Base-by-base conservation (phyloP, 2,113 vertebrate species). In the Pomatorhinus ruficollis region DNA sequence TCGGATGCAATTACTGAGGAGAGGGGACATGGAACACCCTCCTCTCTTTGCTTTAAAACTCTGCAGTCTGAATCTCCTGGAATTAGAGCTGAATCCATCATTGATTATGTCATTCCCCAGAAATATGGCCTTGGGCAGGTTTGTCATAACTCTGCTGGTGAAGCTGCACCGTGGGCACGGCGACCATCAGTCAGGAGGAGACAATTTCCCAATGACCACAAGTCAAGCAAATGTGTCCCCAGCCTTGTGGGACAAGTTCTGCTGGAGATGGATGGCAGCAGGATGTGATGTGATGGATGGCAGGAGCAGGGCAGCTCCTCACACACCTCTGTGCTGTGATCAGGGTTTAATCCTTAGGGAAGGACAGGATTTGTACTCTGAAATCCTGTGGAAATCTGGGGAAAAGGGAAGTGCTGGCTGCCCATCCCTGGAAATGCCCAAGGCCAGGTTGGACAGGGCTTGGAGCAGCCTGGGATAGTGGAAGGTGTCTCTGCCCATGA, bases 391-490 rank as follows among this genome's bases (percentile, higher is more conserved):
- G 56, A 66, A 74, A 63, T 10, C 2, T 0, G 27, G 39, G 54
- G 20, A 25, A 52, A 25, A 37, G 71, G 52, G 83, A 18, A 31
- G 5, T 3, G 42, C 20, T 57, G 82, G 19, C 20, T 79, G 75
- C 7, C 30, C 75, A 35, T 14, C 30, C 85, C 13, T 79, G 49
- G 49, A 0, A 40, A 17, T 56, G 75, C 0, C 50, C 42, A 2
- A 33, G 25, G 27, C 15, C 18, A 3, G 59, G 42, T 0, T 65
- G 86, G 54, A 12, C 0, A 0, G 16, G n/a, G 11, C 0, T 31
- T 31, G 40, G 56, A 44, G 18, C 66, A 57, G 1, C 31, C 33
- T 89, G 68, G 60, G 45, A 7, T 0, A 4, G 21, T 24, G 59
- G 52, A 0, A 66, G 18, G 10, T 44, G 68, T 44, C 18, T 18